Conservation (phyloP, 1,140 invertebrate genomes). For the Drosophila tani region DNA sequence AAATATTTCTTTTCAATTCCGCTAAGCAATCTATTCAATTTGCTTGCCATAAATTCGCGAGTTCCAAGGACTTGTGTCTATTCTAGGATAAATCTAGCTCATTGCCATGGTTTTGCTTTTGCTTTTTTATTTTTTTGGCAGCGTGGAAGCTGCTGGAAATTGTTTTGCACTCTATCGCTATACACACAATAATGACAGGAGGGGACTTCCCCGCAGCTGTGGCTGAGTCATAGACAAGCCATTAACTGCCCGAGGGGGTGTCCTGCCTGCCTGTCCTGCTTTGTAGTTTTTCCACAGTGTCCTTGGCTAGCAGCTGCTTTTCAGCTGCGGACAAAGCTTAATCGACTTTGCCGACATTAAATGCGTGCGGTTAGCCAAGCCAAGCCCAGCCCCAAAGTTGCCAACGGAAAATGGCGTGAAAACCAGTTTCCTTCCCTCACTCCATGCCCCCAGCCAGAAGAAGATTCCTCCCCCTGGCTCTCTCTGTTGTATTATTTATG, state of each 20-base stretch:
- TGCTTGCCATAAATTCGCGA: conserved; percentile 38
- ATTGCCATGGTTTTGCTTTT: conserved; percentile 18
- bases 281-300: conserved; percentile 2
- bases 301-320: conserved; percentile 46
- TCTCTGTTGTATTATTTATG: conserved; percentile 76
- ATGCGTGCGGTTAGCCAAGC: conserved; percentile 72
- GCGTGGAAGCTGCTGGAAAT: conserved; percentile 61
- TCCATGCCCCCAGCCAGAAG: not conserved
- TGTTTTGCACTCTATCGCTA: conserved; percentile 59
- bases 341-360: conserved; percentile 81
- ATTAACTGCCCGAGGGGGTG: conserved; percentile 28
- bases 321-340: conserved; percentile 58
- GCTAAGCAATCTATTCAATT: conserved; percentile 34
- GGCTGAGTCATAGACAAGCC: conserved; percentile 58
- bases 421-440: conserved; percentile 46
- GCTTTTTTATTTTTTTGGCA: conserved; percentile 50
- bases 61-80: conserved; percentile 20
- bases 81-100: conserved; percentile 25
- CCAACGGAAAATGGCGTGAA: conserved; percentile 71
- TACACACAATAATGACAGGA: conserved; percentile 57
- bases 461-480: conserved; percentile 14
- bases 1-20: conserved; percentile 32
- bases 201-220: conserved; percentile 24
- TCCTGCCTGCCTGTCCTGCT: not conserved
- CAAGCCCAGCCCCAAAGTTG: conserved; percentile 15